Evolutionary conservation across 1,140 invertebrate genomes (phyloP).

Genomic region (Colletes latitarsis): DNA sequence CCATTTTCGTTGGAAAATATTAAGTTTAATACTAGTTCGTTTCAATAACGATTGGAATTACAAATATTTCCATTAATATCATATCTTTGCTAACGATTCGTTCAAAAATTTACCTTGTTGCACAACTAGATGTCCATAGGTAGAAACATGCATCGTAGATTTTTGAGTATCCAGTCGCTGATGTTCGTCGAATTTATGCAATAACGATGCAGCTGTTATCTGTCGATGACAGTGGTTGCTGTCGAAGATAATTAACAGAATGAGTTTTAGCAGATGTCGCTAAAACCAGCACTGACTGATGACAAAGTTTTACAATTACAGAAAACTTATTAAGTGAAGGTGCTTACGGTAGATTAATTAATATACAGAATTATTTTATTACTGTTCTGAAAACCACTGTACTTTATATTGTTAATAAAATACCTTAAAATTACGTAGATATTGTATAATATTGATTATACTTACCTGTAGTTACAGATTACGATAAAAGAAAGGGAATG

Average conservation of each 20-base stretch:
- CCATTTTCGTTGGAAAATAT: too few relatives aligned
- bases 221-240: background rate
- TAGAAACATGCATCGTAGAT: background rate
- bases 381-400: too few relatives aligned
- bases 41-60: too few relatives aligned
- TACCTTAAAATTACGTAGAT: too few relatives aligned
- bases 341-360: too few relatives aligned
- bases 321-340: background rate
- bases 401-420: too few relatives aligned
- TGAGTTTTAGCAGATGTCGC: background rate
- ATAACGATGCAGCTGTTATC: background rate
- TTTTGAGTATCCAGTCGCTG: background rate
- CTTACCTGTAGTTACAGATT: background rate
- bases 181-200: slow-evolving; percentile 1
- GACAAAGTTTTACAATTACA: background rate
- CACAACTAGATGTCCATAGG: too few relatives aligned
- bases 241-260: background rate
- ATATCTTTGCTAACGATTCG: background rate
- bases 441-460: background rate
- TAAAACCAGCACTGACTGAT: background rate
- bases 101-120: background rate
- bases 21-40: too few relatives aligned
- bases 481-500: background rate
- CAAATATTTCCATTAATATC: background rate
- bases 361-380: too few relatives aligned